Conservation (phyloP, 1,140 invertebrate species). For the Sesamia nonagrioides region DNA sequence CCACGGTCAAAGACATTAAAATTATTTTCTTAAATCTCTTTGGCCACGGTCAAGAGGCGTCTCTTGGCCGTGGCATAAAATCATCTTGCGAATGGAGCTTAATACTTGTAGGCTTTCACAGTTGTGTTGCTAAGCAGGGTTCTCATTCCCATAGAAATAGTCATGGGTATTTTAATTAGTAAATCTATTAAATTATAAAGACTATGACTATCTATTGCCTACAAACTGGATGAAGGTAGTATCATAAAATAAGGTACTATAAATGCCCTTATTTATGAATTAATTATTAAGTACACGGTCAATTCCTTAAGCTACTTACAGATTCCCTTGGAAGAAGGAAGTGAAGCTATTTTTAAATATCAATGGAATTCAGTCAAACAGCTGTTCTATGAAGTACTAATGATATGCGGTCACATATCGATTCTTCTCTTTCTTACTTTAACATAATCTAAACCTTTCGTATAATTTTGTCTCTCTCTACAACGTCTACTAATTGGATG, state of each 20-base stretch:
- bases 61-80: too few relatives aligned
- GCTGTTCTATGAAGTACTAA: constrained; percentile 1
- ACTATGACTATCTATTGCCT: not conserved
- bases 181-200: not conserved
- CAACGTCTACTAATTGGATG: not conserved
- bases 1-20: too few relatives aligned
- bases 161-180: too few relatives aligned
- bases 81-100: too few relatives aligned
- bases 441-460: not conserved
- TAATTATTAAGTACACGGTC: constrained; percentile 7
- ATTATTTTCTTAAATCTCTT: too few relatives aligned
- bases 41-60: too few relatives aligned
- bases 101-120: too few relatives aligned
- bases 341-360: not conserved
- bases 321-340: not conserved
- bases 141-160: too few relatives aligned
- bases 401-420: not conserved
- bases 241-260: constrained; percentile 9
- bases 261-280: constrained; percentile 2
- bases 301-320: not conserved
- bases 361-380: not conserved
- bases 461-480: not conserved
- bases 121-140: too few relatives aligned
- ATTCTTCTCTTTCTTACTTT: not conserved
- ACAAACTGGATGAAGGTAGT: not conserved